Percentiles rank a stretch among this genome's conserved stretches.
Conservation (phyloP, 1,140 invertebrate species). For the Zelostemma sp. region DNA sequence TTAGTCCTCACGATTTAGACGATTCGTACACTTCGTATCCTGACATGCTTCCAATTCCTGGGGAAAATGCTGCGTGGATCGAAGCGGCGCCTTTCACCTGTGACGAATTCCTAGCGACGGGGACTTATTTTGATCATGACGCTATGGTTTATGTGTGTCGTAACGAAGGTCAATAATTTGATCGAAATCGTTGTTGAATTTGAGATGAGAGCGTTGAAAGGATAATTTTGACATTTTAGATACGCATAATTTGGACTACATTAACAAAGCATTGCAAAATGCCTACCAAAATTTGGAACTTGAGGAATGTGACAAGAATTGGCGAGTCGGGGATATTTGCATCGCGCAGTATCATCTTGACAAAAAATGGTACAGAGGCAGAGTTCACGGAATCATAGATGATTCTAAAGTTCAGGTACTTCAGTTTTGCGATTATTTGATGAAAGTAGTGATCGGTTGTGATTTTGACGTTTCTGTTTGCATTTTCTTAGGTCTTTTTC, state of each 20-base stretch:
- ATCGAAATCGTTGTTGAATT: neutral
- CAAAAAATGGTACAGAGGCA: conserved; percentile 71
- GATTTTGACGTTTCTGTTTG: conserved; percentile 3
- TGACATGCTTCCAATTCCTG: conserved; percentile 7
- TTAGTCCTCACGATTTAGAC: neutral
- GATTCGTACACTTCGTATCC: neutral
- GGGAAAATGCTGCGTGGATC: conserved; percentile 54
- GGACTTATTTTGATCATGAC: conserved; percentile 74
- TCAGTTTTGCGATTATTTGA: too few relatives aligned
- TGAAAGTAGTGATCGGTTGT: too few relatives aligned
- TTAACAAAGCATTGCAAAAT: conserved; percentile 69
- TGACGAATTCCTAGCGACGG: conserved; percentile 66
- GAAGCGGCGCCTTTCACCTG: conserved; percentile 48
- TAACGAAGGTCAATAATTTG: conserved; percentile 25
- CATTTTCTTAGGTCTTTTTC: conserved; percentile 59
- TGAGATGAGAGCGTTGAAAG: too few relatives aligned
- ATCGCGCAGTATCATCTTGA: conserved; percentile 75
- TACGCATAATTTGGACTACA: conserved; percentile 64
- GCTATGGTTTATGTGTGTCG: conserved; percentile 71
- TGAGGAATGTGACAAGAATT: conserved; percentile 66
- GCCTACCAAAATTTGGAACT: conserved; percentile 65
- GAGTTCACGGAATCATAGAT: conserved; percentile 50
- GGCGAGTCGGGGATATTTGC: conserved; percentile 74
- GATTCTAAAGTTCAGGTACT: conserved; percentile 43
- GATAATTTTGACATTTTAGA: conserved; percentile 47